Evolutionary conservation across 2,797 vertebrate species (phyloP).

Genomic region (Dendrocincla fuliginosa): DNA sequence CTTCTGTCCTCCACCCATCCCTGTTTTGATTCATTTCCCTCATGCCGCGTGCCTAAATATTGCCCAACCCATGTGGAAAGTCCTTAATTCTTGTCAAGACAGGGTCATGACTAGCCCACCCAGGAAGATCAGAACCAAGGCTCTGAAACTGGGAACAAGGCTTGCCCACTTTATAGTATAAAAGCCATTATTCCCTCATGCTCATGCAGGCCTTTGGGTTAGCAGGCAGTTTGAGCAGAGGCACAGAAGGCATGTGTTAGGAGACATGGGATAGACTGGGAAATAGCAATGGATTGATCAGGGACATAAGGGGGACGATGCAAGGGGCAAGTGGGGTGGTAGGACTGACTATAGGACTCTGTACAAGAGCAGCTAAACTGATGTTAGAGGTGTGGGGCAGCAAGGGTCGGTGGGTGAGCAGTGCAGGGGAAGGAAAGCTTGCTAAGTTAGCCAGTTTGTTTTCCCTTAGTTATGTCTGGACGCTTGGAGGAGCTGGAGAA

Average conservation of each 20-base stretch:
- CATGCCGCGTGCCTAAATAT: constrained; percentile 66
- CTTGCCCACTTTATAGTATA: constrained; percentile 53
- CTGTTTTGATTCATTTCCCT: constrained; percentile 69
- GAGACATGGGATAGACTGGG: not conserved
- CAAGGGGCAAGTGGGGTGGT: not conserved
- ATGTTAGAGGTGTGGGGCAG: not conserved
- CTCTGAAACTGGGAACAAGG: constrained; percentile 58
- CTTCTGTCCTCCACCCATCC: constrained; percentile 67
- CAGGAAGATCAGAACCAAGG: constrained; percentile 62
- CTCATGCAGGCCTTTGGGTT: constrained; percentile 36
- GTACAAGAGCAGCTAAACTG: not conserved
- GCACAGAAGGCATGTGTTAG: constrained; percentile 48
- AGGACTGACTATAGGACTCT: not conserved
- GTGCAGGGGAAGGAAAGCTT: not conserved
- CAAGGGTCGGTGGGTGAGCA: not conserved
- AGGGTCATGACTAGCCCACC: constrained; percentile 70
- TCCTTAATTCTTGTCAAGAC: constrained; percentile 68
- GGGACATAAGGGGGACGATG: not conserved
- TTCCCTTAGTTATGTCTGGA: not conserved
- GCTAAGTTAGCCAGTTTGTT: not conserved
- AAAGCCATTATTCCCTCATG: constrained; percentile 62
- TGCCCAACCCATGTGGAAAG: constrained; percentile 68
- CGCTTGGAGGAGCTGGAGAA: constrained; percentile 26
- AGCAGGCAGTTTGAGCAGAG: constrained; percentile 35
- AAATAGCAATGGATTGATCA: not conserved